A percentile compares a stretch with the other conserved stretches of the same genome.
Evolutionary conservation across 2,888 invertebrate species (phyloP).

Genomic region (Stomorhina lunata): DNA sequence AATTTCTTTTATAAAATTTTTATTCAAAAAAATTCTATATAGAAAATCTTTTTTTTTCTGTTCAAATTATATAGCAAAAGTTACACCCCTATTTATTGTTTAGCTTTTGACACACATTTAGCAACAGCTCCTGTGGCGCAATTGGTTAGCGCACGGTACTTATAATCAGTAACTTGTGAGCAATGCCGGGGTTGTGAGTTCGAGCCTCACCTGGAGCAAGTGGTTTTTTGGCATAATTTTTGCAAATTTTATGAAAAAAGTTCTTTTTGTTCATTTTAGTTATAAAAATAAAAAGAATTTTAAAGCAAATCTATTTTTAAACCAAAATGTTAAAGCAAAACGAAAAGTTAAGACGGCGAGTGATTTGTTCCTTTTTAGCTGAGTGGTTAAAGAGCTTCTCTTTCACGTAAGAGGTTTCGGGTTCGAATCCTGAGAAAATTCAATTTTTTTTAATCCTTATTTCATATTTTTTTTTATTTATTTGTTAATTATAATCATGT

Average conservation of each 20-base stretch:
- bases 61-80: background rate
- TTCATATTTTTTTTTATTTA: too few relatives aligned
- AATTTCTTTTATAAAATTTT: too few relatives aligned
- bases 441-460: background rate
- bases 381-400: background rate
- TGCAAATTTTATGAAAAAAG: slow-evolving; percentile 14
- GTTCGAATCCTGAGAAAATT: background rate
- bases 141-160: slow-evolving; percentile 99
- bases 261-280: background rate
- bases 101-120: slow-evolving; percentile 70
- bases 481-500: too few relatives aligned
- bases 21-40: too few relatives aligned
- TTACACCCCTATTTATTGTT: background rate
- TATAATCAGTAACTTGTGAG: slow-evolving; percentile 96
- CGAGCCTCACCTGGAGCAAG: slow-evolving; percentile 99
- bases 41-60: too few relatives aligned
- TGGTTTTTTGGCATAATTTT: slow-evolving; percentile 29
- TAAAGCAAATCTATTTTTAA: background rate
- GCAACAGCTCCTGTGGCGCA: slow-evolving; percentile 96
- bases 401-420: background rate
- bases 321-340: too few relatives aligned
- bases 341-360: background rate
- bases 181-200: slow-evolving; percentile 99
- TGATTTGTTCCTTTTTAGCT: background rate
- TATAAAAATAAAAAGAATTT: background rate